Evolutionary conservation across 2,797 vertebrate species (phyloP).

Genomic region (Acipenser ruthenus): DNA sequence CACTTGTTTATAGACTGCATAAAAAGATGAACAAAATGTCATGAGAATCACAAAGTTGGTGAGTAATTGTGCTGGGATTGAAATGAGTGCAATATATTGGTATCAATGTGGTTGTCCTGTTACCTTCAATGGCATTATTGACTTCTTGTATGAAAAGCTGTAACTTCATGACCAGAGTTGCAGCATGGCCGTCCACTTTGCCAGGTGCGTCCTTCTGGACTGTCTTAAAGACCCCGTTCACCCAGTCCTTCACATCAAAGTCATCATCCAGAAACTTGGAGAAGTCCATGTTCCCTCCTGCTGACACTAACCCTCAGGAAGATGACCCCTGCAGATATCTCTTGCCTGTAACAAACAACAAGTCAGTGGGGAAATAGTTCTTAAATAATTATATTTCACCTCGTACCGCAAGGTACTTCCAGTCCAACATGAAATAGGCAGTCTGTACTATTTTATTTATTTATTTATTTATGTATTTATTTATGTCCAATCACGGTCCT

Average conservation of each 20-base stretch:
- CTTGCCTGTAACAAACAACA: background rate
- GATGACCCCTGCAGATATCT: background rate
- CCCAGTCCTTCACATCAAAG: constrained; percentile 95
- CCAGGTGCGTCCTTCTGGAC: constrained; percentile 82
- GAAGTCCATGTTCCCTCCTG: constrained; percentile 74
- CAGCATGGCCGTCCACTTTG: constrained; percentile 82
- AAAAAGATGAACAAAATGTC: too few species aligned
- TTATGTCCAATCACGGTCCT: too few species aligned
- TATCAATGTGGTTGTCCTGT: background rate
- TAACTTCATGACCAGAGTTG: constrained; percentile 93
- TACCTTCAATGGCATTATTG: constrained; percentile 94
- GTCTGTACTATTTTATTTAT: too few species aligned
- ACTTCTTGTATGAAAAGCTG: constrained; percentile 98
- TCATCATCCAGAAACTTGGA: constrained; percentile 89
- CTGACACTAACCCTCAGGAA: background rate
- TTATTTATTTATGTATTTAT: too few species aligned
- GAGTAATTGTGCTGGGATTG: too few species aligned
- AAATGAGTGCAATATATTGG: background rate
- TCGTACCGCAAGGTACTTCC: background rate
- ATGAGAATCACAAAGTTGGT: background rate
- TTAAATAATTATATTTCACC: background rate
- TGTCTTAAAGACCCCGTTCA: constrained; percentile 87
- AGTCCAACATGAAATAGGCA: background rate
- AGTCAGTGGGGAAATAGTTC: background rate
- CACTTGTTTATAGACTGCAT: too few species aligned